Base-by-base conservation (phyloP, 2,797 vertebrate species). In the Alfaro cultratus region DNA sequence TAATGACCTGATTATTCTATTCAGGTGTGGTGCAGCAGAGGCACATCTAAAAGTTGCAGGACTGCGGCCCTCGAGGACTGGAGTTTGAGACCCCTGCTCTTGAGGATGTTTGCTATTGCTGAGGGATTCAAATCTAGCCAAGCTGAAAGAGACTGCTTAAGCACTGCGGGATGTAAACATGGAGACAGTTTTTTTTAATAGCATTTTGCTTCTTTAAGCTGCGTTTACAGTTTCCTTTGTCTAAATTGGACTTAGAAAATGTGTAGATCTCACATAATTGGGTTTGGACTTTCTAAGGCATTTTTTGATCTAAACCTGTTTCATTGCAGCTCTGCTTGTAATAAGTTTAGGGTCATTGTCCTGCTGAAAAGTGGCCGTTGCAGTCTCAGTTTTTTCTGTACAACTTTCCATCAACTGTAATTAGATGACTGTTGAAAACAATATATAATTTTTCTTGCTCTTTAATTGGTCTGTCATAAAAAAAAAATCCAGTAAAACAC, bases 91-190 rank as follows among this genome's bases (percentile, higher is more conserved):
- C n/a, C n/a, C n/a, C n/a, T n/a, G n/a, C n/a, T n/a, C n/a, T n/a
- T 60, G 90, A 91, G 90, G 87, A 89, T 85, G 89, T 90, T 89
- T 87, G 81, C 70, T 45, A 92, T 80, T 79, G 91, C 81, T 74
- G 85, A 88, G 86, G 47, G n/a, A 79, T 88, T 79, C 47, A 11
- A 80, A 73, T 78, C 78, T 11, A 71, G 88, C 81, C 49, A n/a
- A 80, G 81, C 79, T 87, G 88, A 81, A 73, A 73, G 74, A 83
- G 72, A 46, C 71, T 75, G 74, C 45, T 64, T n/a, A 51, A 77
- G 77, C 81, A 53, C 71, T 43, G 80, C 79, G 80, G 75, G 79
- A 87, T 80, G 81, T 82, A 87, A 87, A 89, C 86, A 89, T 64
- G 13, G 29, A 21, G 29, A 77, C 72, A 84, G 74, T 88, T 81